These are phyloP conservation scores for Ceramica pisi DNA, from an alignment of 2,888 invertebrate genomes.

Conservation along the genomic window DNA sequence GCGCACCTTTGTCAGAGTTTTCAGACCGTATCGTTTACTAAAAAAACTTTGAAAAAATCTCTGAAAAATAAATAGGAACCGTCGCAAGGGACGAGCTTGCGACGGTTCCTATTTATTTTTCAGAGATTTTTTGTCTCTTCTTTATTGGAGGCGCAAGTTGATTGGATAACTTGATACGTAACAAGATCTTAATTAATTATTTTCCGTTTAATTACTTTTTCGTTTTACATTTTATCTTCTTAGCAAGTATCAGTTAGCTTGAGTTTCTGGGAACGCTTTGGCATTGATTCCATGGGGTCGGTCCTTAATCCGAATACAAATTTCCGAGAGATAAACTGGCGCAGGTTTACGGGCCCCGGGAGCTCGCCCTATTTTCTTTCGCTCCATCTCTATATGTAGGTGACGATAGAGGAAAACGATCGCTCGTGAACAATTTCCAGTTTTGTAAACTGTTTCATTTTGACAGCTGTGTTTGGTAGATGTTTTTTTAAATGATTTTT, in stretches of 20 bases:
- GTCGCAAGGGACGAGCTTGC: no score
- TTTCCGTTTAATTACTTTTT: conserved; percentile 54
- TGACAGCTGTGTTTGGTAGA: conserved; percentile 11
- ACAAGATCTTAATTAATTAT: conserved; percentile 39
- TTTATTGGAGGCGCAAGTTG: background rate
- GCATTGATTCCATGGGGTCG: conserved; percentile 73
- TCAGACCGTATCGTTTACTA: conserved; percentile 81
- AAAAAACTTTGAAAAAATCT: conserved; percentile 75
- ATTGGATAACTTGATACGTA: conserved; percentile 27
- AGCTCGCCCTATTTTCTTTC: conserved; percentile 67
- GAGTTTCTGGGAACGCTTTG: conserved; percentile 73
- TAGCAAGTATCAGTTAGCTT: conserved; percentile 55
- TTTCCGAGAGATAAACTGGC: conserved; percentile 84
- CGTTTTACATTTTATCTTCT: conserved; percentile 55
- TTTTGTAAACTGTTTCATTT: conserved; percentile 52
- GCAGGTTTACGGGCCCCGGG: conserved; percentile 75
- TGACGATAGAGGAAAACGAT: conserved; percentile 56
- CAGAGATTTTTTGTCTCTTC: conserved; percentile 30
- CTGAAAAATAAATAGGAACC: no score
- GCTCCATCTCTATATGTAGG: conserved; percentile 58
- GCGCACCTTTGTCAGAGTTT: conserved; percentile 79
- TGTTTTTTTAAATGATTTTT: conserved; percentile 17
- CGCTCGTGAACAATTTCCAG: conserved; percentile 58
- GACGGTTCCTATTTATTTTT: conserved; percentile 52
- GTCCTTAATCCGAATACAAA: conserved; percentile 79